Evolutionary conservation across 2,888 invertebrate genomes (phyloP), one percentile per base, ranked within the genome.

Genomic region (Andricus curvator): DNA sequence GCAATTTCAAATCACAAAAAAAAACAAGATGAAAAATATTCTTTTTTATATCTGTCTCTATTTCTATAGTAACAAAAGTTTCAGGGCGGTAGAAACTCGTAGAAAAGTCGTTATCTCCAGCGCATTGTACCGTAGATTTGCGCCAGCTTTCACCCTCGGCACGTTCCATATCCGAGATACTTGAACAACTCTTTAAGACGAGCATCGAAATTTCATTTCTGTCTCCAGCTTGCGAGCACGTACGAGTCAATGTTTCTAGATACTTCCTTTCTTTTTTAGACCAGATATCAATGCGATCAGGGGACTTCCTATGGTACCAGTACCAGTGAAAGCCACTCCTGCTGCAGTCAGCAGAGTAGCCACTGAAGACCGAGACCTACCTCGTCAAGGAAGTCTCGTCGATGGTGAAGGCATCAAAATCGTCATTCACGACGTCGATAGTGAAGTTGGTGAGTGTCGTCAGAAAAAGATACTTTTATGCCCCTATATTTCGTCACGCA

Each of bases 321-420:
- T 93, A 37, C 90, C 94, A 15, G 88, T 93, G 4, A 92, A 93
- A 77, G 89, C 92, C 2, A 91, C 94, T 9, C 93, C 94, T 13
- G 92, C 94, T 1, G 94, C 94, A 5, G 93, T 95, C 67, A 94
- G 95, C 56, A 94, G 95, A 25, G 95, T 96, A 1, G 95, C 95
- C 15, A 94, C 95, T 82, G 94, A 95, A 86, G 95, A 95, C 88
- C 94, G 95, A 41, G 94, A 95, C 83, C 94, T 95, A 62, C 94
- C 94, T 6, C 93, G 96, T 66, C 94, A 97, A 8, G 97, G 98
- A 90, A 97, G 97, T 89, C 97, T 97, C 29, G 97, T 96, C 82
- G 98, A 98, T 90, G 98, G 98, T 1, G 98, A 98, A 92, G 97
- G 97, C 84, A 98, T 98, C 88, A 96, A 97, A 92, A 98, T 98